Evolutionary conservation across 2,113 vertebrate species (phyloP).

Genomic region (Eclectus roratus): DNA sequence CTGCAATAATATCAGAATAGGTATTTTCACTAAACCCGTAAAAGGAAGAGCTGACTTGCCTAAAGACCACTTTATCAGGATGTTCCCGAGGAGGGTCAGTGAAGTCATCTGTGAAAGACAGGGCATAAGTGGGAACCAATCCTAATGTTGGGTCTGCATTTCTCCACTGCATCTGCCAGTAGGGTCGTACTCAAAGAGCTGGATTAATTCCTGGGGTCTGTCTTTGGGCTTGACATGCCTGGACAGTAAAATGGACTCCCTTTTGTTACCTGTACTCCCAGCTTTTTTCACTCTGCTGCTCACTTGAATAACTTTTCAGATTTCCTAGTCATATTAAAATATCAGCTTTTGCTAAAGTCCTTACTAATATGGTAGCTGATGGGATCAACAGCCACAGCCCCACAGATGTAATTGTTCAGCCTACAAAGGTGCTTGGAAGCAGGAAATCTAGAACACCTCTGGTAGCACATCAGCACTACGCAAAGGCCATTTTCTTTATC

Average conservation of each 20-base stretch:
- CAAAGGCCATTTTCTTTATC: neutral
- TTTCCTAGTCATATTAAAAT: neutral
- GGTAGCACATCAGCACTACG: neutral
- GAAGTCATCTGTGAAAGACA: neutral
- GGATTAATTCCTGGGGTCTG: neutral
- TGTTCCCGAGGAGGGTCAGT: neutral
- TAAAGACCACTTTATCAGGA: neutral
- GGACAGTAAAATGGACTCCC: neutral
- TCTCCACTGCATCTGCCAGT: neutral
- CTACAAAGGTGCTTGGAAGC: neutral
- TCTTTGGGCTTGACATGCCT: neutral
- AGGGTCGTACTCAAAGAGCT: neutral
- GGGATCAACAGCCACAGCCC: neutral
- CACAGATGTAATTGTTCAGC: neutral
- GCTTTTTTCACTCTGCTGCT: neutral
- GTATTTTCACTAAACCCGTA: neutral
- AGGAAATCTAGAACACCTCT: neutral
- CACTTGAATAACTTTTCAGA: neutral
- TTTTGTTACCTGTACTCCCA: neutral
- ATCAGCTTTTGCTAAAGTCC: neutral
- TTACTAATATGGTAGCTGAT: neutral
- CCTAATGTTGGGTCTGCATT: neutral
- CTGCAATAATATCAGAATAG: neutral
- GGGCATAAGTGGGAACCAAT: neutral
- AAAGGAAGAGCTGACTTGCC: neutral